Conservation (phyloP, 2,113 vertebrate species). For the Rhynchopsitta pachyrhyncha region DNA sequence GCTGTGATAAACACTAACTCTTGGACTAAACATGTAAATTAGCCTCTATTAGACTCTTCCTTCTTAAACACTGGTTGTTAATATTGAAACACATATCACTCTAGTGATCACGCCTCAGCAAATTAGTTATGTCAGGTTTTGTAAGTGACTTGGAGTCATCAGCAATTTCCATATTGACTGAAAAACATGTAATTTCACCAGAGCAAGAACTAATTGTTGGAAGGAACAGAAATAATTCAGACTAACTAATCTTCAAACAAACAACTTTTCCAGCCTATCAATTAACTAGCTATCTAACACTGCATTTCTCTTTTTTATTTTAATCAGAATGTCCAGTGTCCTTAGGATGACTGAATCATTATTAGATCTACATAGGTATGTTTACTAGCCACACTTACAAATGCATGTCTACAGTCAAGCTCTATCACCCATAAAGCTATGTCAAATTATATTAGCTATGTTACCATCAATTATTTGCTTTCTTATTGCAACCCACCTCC, state of each 20-base stretch:
- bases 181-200: neutral
- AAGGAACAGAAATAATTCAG: neutral
- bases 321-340: neutral
- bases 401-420: neutral
- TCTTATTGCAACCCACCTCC: neutral
- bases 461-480: neutral
- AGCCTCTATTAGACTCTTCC: neutral
- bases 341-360: neutral
- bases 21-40: neutral
- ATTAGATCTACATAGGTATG: neutral
- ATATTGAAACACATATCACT: neutral
- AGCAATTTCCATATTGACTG: neutral
- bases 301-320: neutral
- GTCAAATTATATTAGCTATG: neutral
- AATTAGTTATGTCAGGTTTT: neutral
- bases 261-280: neutral
- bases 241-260: neutral
- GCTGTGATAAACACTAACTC: neutral
- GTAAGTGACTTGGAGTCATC: neutral
- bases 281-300: neutral
- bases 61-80: neutral
- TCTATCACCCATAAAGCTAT: neutral
- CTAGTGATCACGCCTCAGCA: neutral
- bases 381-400: neutral
- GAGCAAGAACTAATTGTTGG: neutral